Base-by-base conservation (phyloP, 2,888 invertebrate genomes). In the Hedychridium roseum region DNA sequence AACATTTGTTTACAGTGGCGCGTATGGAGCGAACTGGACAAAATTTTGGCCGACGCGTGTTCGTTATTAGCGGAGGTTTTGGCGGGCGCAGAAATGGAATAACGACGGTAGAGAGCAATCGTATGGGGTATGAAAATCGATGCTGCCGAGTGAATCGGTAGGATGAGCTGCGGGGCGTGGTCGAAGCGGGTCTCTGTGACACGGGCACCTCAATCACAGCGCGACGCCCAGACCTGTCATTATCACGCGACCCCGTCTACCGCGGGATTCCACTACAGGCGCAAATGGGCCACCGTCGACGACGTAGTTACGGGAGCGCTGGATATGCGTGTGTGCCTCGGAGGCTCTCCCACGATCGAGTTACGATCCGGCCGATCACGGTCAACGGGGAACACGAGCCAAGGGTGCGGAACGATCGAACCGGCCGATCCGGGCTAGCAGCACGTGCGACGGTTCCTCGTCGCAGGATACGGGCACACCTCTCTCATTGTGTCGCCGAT, bases 141-240 rank as follows among this genome's bases (percentile, higher is more conserved):
- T 67, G 62, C 47, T 51, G 57, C 54, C 45, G 52, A 56, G 52
- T 54, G 66, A 64, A 66, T 68, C 60, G 67, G 67, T 59, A 60
- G 60, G 59, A 58, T 60, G 40, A 32, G 34, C 47, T 57, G 55
- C 56, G 63, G 71, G 73, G 73, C 73, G 73, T 71, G 71, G 74
- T 65, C 66, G 66, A 70, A 68, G 57, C 65, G 64, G 66, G 68
- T 70, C 69, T 71, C 66, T 70, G 71, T 74, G 74, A 75, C 74
- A 73, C 66, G 64, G 64, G 59, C 68, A 70, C 71, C 72, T 74
- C 71, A 71, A 76, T 75, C 76, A 76, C 72, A 60, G 62, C 64
- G 63, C 66, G 69, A 73, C 73, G 70, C 74, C 72, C 64, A 69
- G 67, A 69, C 72, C 78, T 75, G 75, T 76, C 76, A 76, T 77